Percentiles rank a stretch among this genome's conserved stretches.
phyloP scores from a whole-genome alignment of 2,888 invertebrate species.

The Diogma glabrata region DNA sequence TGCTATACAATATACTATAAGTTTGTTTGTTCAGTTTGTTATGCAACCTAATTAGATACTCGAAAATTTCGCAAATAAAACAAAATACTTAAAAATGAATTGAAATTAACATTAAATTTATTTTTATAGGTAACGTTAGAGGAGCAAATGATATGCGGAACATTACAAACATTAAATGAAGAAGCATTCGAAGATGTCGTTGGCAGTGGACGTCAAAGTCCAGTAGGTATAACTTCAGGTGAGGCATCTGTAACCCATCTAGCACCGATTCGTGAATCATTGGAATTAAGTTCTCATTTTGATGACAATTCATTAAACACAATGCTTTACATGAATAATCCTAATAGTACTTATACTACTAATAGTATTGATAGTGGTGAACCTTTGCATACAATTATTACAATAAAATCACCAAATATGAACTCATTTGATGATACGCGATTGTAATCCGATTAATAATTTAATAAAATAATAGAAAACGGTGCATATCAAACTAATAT shows the following conservation, averaged over 20 bases:
- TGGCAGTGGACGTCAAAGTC: constrained; percentile 51
- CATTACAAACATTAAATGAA: constrained; percentile 82
- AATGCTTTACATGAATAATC: no score
- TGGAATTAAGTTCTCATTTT: constrained; percentile 36
- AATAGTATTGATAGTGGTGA: constrained; percentile 12
- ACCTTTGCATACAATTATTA: constrained; percentile 29
- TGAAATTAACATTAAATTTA: no score
- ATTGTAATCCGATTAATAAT: no score
- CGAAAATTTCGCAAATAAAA: no score
- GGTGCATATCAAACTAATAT: no score
- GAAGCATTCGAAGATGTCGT: constrained; percentile 86
- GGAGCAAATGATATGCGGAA: constrained; percentile 91
- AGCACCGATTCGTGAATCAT: constrained; percentile 37
- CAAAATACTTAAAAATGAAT: no score
- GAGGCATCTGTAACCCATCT: constrained; percentile 38
- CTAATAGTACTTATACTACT: neutral
- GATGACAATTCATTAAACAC: constrained; percentile 26
- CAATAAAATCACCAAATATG: constrained; percentile 31
- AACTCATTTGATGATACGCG: constrained; percentile 33
- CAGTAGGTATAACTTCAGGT: constrained; percentile 43
- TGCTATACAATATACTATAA: no score
- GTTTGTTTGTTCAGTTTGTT: no score
- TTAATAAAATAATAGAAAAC: no score
- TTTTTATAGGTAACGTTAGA: constrained; percentile 72
- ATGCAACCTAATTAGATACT: no score